These are phyloP conservation scores for Drosophila colorata DNA, from an alignment of 2,888 invertebrate genomes.

Conservation along the genomic window DNA sequence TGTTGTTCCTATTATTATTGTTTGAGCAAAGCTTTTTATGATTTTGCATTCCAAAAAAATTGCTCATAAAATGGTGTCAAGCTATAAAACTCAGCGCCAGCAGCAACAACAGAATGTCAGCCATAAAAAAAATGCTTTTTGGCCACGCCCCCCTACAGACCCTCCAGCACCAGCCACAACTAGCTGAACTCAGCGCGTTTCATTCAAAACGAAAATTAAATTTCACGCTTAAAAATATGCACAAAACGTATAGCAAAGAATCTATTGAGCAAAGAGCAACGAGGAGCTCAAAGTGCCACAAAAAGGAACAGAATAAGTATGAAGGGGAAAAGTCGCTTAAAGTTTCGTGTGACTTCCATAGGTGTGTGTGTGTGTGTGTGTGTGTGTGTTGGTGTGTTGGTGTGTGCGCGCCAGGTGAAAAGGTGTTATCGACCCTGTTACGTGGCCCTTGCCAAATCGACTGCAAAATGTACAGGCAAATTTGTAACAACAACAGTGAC, in stretches of 20 bases:
- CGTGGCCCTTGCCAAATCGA: conserved; percentile 59
- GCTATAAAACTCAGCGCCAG: conserved; percentile 26
- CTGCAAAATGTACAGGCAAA: conserved; percentile 54
- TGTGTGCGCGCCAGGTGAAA: conserved; percentile 25
- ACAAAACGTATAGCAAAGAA: conserved; percentile 20
- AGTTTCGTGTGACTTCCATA: conserved; percentile 22
- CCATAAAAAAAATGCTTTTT: conserved; percentile 42
- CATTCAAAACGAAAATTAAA: conserved; percentile 47
- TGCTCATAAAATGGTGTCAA: conserved; percentile 45
- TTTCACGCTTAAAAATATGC: conserved; percentile 38
- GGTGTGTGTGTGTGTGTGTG: background rate
- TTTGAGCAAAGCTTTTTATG: conserved; percentile 31
- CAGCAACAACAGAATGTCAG: conserved; percentile 25
- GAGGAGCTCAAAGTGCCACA: conserved; percentile 17
- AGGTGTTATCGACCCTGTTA: conserved; percentile 46
- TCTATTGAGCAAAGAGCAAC: conserved; percentile 17
- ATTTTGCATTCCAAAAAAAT: conserved; percentile 12
- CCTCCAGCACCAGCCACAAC: background rate
- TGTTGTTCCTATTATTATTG: conserved; percentile 7
- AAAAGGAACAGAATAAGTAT: conserved; percentile 11
- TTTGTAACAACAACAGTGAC: conserved; percentile 39
- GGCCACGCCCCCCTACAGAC: conserved; percentile 6
- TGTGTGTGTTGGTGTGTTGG: background rate
- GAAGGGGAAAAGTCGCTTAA: conserved; percentile 13
- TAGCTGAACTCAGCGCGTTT: conserved; percentile 11